Evolutionary conservation across 2,797 vertebrate genomes (phyloP), one percentile per base, ranked within the genome.

Genomic region (Urophycis tenuis): DNA sequence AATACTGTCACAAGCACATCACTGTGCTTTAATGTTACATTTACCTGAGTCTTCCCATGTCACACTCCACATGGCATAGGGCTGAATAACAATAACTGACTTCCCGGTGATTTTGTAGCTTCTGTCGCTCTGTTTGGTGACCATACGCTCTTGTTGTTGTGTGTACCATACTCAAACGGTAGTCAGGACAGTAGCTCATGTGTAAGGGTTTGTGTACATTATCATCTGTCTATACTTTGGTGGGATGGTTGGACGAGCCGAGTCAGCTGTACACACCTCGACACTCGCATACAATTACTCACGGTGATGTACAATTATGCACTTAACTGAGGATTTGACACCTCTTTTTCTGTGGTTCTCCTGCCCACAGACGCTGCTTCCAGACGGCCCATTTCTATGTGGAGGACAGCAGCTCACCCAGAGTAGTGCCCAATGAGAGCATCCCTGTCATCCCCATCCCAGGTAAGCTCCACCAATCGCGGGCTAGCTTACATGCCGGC

Each of bases 331-430:
- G 32, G 60, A 32, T 14, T 1, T 71, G 69, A 71, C 32, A 22
- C 31, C 67, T 49, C 36, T 73, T 35, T 75, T 7, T 81, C 39
- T 78, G 49, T 60, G 22, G 53, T 79, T 81, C 89, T 77, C 82
- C 84, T 75, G 71, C 83, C 80, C n/a, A n/a, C 92, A 98, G 97
- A 89, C 96, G 96, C 90, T 98, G 96, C 93, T 98, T 98, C 86
- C 97, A 98, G 87, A 96, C 95, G 14, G 95, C 96, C 74, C 96
- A 98, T 89, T 96, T 98, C 89, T 95, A 97, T 69, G 96, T 97
- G 86, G 96, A 98, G 76, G 96, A 98, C 90, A 96, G 94, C 91
- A 94, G 81, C 74, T 97, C 96, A 4, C 95, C 95, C 32, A 90
- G 95, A 80, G 95, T 96, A 87, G 95, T 96, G 80, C 92, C 95